A percentile compares a stretch with the other conserved stretches of the same genome.
These are phyloP conservation scores for Caenorhabditis latens DNA, from an alignment of 1,140 invertebrate species.

Conservation along the genomic window DNA sequence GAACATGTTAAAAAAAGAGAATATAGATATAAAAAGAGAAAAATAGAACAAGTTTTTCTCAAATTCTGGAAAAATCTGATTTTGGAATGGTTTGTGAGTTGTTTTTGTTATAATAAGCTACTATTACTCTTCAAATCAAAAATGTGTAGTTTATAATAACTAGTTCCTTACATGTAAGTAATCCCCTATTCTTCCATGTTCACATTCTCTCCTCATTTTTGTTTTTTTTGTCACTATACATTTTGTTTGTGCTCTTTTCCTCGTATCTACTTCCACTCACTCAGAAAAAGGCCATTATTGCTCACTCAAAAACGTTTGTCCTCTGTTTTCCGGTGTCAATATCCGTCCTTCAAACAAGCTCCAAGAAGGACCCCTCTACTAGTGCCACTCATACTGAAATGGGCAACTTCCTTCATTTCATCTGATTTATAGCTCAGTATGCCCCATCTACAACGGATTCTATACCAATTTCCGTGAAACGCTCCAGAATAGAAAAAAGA, in stretches of 20 bases:
- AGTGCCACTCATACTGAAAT: slow-evolving; percentile 44
- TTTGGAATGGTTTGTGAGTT: too few species aligned
- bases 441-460: too few species aligned
- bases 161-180: background rate
- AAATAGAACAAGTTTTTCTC: too few species aligned
- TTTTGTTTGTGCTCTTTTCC: slow-evolving; percentile 3
- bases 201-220: background rate
- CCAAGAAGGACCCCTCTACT: background rate
- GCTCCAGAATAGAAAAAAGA: background rate
- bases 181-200: background rate
- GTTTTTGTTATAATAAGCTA: background rate
- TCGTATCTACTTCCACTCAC: slow-evolving; percentile 10
- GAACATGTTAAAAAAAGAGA: too few species aligned
- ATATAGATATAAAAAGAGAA: too few species aligned
- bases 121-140: background rate
- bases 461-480: slow-evolving; percentile 14
- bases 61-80: too few species aligned
- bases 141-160: background rate
- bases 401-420: slow-evolving; percentile 24
- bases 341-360: slow-evolving; percentile 23
- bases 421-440: slow-evolving; percentile 32
- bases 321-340: slow-evolving; percentile 52
- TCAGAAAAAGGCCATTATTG: slow-evolving; percentile 30
- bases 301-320: slow-evolving; percentile 52
- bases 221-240: background rate